Evolutionary conservation across 1,140 invertebrate genomes (phyloP).

Genomic region (Drosophila bifasciata): DNA sequence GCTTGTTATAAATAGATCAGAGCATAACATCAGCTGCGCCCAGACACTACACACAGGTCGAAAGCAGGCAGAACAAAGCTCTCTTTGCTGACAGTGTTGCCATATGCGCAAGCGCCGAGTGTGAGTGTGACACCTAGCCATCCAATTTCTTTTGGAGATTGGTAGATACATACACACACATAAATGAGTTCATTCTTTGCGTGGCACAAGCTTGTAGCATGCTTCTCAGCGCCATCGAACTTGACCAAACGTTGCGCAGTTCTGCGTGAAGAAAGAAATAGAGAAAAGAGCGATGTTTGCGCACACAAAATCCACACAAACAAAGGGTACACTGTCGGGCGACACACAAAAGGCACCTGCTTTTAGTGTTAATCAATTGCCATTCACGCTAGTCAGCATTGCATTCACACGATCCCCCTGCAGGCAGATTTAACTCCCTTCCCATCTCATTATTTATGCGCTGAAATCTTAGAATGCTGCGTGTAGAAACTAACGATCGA

Average conservation of each 20-base stretch:
- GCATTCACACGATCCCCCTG: too few relatives aligned
- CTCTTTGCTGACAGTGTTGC: conserved; percentile 10
- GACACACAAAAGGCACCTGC: conserved; percentile 3
- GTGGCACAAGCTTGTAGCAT: conserved; percentile 49
- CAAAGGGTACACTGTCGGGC: conserved; percentile 22
- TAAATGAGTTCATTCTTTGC: not conserved
- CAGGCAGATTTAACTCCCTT: too few relatives aligned
- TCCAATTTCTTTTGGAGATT: too few relatives aligned
- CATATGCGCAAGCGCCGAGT: conserved; percentile 55
- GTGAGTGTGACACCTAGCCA: not conserved
- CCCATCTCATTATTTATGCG: too few relatives aligned
- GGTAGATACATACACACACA: too few relatives aligned
- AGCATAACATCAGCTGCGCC: conserved; percentile 2
- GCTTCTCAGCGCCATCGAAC: conserved; percentile 55
- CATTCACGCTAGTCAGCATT: too few relatives aligned
- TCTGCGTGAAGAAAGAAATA: not conserved
- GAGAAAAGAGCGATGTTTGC: conserved; percentile 35
- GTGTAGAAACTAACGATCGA: too few relatives aligned
- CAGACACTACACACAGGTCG: not conserved
- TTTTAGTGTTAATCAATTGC: not conserved
- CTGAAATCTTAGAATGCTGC: too few relatives aligned
- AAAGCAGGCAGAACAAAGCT: too few relatives aligned
- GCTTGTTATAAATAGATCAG: conserved; percentile 39
- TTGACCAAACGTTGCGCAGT: conserved; percentile 44
- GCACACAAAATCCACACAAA: conserved; percentile 54